Evolutionary conservation across 2,888 invertebrate species (phyloP), one percentile per base, ranked within the genome.

Genomic region (Zele albiditarsus): DNA sequence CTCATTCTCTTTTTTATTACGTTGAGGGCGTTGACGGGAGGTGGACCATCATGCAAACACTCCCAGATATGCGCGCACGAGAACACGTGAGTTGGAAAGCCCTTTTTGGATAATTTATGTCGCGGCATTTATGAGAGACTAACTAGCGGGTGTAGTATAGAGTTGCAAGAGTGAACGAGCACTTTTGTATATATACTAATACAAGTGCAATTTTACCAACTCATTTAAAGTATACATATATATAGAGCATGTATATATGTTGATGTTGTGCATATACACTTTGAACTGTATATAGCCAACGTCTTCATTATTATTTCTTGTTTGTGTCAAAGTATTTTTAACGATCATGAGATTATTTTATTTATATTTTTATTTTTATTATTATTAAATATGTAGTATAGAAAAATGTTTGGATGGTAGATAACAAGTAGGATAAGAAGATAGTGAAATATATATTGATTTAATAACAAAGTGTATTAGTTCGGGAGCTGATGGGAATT

Each of bases 11-110:
- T 63, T 53, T 38, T 49, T 46, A 49, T 62, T 63, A 31, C 46
- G 4, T 77, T 66, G 80, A 89, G 90, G 89, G 90, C 88, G 90
- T 89, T 89, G 90, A 90, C 89, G 90, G 90, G 89, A 88, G 89
- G 89, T 87, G 88, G 88, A 85, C 86, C 85, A 88, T 87, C 85
- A 53, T 20, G 86, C 87, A 88, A 88, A 88, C 88, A 88, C 87
- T 87, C 86, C 84, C 85, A 84, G 82, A 82, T 81, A 78, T 79
- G 78, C 80, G 82, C 81, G 81, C 75, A 80, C 80, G 20, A 31
- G 53, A 49, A 38, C 28, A 63, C 63, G 65, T 66, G 76, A 69
- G 74, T 71, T 71, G 77, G 80, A 63, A 68, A 68, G 72, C 69
- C 70, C 79, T 73, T 74, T 49, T 76, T 75, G 79, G 83, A 84